These are phyloP conservation scores for Smutsia gigantea DNA, from an alignment of 2,797 vertebrate species.

Conservation along the genomic window DNA sequence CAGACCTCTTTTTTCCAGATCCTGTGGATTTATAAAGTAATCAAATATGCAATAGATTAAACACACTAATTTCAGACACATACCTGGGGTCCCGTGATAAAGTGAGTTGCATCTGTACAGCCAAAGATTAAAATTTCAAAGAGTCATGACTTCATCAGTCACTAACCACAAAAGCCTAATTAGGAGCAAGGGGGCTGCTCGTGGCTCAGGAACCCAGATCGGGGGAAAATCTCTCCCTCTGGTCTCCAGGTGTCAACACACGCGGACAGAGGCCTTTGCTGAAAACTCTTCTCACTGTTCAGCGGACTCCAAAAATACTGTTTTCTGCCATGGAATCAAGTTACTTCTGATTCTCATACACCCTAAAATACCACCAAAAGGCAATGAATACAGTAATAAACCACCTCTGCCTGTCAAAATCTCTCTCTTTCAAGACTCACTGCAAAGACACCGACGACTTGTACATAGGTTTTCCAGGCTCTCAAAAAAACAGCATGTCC, in stretches of 20 bases:
- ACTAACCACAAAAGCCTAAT: constrained; percentile 95
- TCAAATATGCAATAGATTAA: constrained; percentile 92
- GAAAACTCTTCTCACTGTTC: constrained; percentile 75
- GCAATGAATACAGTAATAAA: neutral
- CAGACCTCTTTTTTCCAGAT: constrained; percentile 48
- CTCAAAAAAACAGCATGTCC: neutral
- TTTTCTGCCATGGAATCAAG: constrained; percentile 58
- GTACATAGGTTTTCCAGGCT: neutral
- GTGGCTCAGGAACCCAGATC: constrained; percentile 79
- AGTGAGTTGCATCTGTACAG: constrained; percentile 76
- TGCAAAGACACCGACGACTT: neutral
- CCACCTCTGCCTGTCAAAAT: constrained; percentile 14
- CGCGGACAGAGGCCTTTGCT: constrained; percentile 77
- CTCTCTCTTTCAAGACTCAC: neutral
- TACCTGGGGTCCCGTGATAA: constrained; percentile 91
- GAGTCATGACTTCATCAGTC: constrained; percentile 89
- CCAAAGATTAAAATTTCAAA: constrained; percentile 87
- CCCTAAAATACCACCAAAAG: constrained; percentile 29
- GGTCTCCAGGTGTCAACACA: constrained; percentile 84
- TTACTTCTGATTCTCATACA: constrained; percentile 6
- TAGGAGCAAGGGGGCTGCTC: constrained; percentile 88
- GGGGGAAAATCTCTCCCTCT: constrained; percentile 86
- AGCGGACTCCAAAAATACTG: constrained; percentile 71
- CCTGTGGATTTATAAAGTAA: constrained; percentile 88
- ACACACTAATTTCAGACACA: constrained; percentile 87